Evolutionary conservation across 2,888 invertebrate genomes (phyloP), one percentile per base, ranked within the genome.

Genomic region (Pomacea canaliculata): DNA sequence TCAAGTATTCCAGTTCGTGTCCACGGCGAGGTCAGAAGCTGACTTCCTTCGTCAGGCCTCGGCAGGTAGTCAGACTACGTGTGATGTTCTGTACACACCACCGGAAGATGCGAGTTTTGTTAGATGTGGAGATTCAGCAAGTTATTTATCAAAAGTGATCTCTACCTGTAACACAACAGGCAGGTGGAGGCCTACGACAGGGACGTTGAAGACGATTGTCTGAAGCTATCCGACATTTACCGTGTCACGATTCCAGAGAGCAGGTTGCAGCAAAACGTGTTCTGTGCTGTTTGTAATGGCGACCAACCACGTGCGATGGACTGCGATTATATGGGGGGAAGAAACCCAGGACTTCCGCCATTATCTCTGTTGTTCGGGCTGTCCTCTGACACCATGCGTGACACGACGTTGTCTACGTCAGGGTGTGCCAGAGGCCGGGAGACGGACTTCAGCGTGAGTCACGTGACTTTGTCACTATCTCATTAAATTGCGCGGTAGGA

Each of bases 261-360:
- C 5, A 10, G 9, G n/a, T 2, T 46, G 13, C 48, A 68, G 1
- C 27, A 68, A 10, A 68, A 68, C 48, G 3, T 68, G 3, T 68
- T 68, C 13, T 68, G 68, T 8, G 68, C 68, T 37, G 9, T 68
- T 27, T 68, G 68, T 9, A 68, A 68, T 8, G 68, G 68, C 5
- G 37, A 46, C 27, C n/a, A 19, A 8, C 37, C 68, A 3, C 9
- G 48, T 5, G 12, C 8, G 9, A 16, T 7, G 10, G 7, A 19
- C 4, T 63, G 63, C 27, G 16, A 4, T 1, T 16, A 3, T 9
- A 1, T 1, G 3, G 1, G 5, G 63, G 23, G 16, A 63, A 1
- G 10, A 18, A n/a, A n/a, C n/a, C 10, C 27, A 63, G 19, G 9
- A 10, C 4, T 1, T 12, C 63, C n/a, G 10, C n/a, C 63, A 63